Evolutionary conservation across 64 coral and sea anemone species (phyloP), one percentile per base, ranked within the genome.

Genomic region (Catalaphyllia jardinei): DNA sequence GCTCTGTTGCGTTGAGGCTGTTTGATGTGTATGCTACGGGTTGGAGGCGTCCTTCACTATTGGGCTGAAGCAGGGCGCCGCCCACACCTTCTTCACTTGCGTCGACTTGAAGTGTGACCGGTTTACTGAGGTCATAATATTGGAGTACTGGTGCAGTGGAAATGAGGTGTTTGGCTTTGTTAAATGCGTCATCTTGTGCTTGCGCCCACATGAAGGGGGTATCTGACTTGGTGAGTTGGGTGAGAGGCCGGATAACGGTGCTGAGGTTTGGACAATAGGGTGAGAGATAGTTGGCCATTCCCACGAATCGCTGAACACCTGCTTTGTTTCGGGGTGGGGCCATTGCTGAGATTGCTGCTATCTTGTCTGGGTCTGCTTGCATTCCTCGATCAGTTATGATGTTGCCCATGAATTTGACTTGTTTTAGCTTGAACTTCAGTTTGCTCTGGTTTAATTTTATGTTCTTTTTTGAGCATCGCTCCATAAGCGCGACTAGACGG

Each of bases 201-300:
- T 67, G 15, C 20, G 62, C 62, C 62, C 62, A 64, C 62, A 64
- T 64, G 4, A 64, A 64, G 62, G 63, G 63, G 63, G 20, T 67
- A 67, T 67, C 20, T 67, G 63, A 67, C 1, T 67, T 18, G 63
- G 22, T 67, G 63, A 25, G 17, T 67, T 67, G 63, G 8, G 22
- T 67, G 24, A n/a, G 63, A 25, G 63, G 20, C 17, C 24, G 19
- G 8, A 67, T 89, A 18, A 50, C 52, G 27, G 60, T 57, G 63
- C 89, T 91, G 38, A 75, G 69, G 63, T 86, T 86, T 16, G 78
- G 57, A 62, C 78, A 83, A 24, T 60, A 91, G 18, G 89, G 80
- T 13, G 80, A 83, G 49, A 91, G 79, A 33, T 91, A 91, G 57
- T 91, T 91, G 46, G 81, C 75, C 79, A 91, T 86, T 30, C 89